Base-by-base conservation (phyloP, 2,888 invertebrate species). In the Amphipoea lucens region DNA sequence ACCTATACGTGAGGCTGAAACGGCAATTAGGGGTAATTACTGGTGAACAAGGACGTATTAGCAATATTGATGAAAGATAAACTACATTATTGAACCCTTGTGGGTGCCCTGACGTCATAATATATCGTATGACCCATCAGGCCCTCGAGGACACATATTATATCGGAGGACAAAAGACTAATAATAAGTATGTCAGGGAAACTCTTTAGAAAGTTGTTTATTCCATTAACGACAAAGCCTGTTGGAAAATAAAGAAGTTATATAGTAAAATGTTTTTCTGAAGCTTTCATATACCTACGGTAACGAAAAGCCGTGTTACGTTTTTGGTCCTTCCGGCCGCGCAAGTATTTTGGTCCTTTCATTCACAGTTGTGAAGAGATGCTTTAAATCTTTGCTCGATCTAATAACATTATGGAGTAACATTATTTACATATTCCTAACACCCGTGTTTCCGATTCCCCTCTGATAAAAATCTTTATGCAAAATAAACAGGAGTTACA, bases 381-480 rank as follows among this genome's bases (percentile, higher is more conserved):
- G 42, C 29, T n/a, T 57, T n/a, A n/a, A 66, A 60, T 62, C n/a
- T 72, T 57, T 14, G 5, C 20, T 62, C 4, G 14, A 7, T 45
- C 17, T 62, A 62, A 23, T 40, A 63, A 51, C 40, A 54, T 23
- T 23, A 54, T 54, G 20, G 20, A 54, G 54, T 60, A 29, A 62
- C 14, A 5, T 2, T 9, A 40, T 62, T 51, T 60, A 29, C 29
- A 29, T 29, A 66, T 62, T 54, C 29, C 36, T 29, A 1, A 36
- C n/a, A 69, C n/a, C 14, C 11, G 7, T 60, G 20, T 60, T 45
- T 60, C 29, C 45, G 40, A 57, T 66, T 60, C 73, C 75, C 66
- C 75, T 87, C 36, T 6, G 89, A 89, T 89, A 87, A 78, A 62
- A 11, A 89, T 87, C 85, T 74, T 79, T 86, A 86, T 87, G 86